Evolutionary conservation across 2,888 invertebrate species (phyloP), one percentile per base, ranked within the genome.

Genomic region (Aquatica leii): DNA sequence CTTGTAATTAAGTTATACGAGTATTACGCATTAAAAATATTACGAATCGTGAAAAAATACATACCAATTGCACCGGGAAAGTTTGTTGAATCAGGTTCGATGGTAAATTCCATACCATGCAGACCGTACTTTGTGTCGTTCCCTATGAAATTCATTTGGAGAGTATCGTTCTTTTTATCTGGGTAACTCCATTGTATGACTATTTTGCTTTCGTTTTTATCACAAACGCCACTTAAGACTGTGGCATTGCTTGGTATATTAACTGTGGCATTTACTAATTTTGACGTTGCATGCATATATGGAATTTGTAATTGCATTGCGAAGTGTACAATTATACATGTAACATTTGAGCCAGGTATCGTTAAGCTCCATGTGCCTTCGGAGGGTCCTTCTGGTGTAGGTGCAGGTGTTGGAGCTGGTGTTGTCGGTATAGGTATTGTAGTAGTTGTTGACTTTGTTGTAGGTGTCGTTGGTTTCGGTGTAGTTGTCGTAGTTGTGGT

Each of bases 241-340:
- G 73, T 76, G 1, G 84, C 78, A 48, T 74, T 76, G 6, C 62
- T 55, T 18, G 87, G 86, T 46, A 88, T 66, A 68, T 84, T 81
- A 51, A 83, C 77, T 37, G 79, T 64, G 2, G 69, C 70, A 71
- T 59, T 59, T 40, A 70, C 69, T 6, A 71, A 69, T 59, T 76
- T 76, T 62, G 80, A 82, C 73, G 75, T 75, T 63, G 82, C 82
- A 18, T 78, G 41, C 1, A 43, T 74, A 67, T 87, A 86, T 35
- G 82, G 82, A 54, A 92, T 77, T 68, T 87, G 88, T 59, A 92
- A 79, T 74, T 88, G 86, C 3, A 87, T 84, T 0, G 90, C 88
- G 83, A 91, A 88, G 78, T 88, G 83, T 5, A 88, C 78, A 51
- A 90, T 75, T 20, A 93, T 85, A 74, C 92, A 92, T 4, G 87